Evolutionary conservation across 2,113 vertebrate genomes (phyloP).

Genomic region (Toxostoma redivivum): DNA sequence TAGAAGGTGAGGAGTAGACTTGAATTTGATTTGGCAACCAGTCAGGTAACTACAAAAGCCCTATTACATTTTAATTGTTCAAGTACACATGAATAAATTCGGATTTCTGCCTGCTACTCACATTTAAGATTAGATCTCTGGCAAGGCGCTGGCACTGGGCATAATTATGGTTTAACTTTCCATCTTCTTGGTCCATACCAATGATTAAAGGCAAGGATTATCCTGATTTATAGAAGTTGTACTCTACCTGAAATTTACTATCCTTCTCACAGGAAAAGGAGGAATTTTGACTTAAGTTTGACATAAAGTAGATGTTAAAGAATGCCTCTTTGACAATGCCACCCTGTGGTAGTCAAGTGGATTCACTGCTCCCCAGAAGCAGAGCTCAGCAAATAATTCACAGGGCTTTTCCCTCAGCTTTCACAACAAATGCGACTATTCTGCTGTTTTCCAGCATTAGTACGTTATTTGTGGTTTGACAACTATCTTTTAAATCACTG

Average conservation of each 20-base stretch:
- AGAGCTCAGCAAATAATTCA: not conserved
- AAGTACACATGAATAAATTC: not conserved
- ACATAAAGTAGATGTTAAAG: not conserved
- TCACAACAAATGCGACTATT: not conserved
- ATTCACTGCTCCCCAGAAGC: not conserved
- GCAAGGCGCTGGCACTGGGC: not conserved
- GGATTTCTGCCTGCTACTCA: not conserved
- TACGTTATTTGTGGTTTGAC: not conserved
- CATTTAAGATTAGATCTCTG: not conserved
- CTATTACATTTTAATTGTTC: not conserved
- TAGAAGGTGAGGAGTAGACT: not conserved
- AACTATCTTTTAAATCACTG: not conserved
- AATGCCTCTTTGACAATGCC: not conserved
- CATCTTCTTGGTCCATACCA: not conserved
- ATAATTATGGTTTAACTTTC: not conserved
- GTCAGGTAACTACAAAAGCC: not conserved
- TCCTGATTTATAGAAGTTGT: not conserved
- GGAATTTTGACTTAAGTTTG: not conserved
- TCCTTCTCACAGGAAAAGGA: not conserved
- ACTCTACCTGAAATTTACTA: not conserved
- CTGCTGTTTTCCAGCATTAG: not conserved
- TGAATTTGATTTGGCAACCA: not conserved
- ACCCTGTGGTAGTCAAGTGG: not conserved
- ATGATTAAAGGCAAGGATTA: not conserved
- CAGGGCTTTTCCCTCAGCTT: not conserved